phyloP scores from a whole-genome alignment of 2,797 vertebrate species.

The Microchirus variegatus region DNA sequence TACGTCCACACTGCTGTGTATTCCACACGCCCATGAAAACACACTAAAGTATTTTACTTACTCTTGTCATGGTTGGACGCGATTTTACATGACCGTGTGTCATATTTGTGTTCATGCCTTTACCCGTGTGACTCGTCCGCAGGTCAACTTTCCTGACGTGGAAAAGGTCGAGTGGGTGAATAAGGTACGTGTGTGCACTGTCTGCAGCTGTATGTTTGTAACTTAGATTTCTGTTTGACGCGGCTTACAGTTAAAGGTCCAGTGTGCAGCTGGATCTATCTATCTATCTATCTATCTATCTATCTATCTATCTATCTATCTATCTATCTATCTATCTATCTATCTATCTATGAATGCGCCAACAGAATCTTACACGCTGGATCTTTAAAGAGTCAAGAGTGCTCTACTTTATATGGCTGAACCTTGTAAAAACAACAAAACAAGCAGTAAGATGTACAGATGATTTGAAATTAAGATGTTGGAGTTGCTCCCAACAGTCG shows the following conservation, averaged over 20 bases:
- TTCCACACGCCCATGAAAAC: background rate
- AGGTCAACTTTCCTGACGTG: slow-evolving; percentile 93
- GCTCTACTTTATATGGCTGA: background rate
- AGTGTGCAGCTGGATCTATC: too few species aligned
- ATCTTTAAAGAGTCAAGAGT: background rate
- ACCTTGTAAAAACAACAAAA: too few species aligned
- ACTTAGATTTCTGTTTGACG: background rate
- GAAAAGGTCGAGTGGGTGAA: slow-evolving; percentile 95
- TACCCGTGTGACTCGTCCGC: slow-evolving; percentile 42
- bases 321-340: too few species aligned
- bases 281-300: too few species aligned
- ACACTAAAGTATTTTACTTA: background rate
- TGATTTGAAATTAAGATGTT: background rate
- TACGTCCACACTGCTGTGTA: too few species aligned
- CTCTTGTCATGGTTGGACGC: background rate
- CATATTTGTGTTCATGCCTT: slow-evolving; percentile 33
- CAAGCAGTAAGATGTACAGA: background rate
- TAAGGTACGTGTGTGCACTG: slow-evolving; percentile 84
- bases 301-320: too few species aligned
- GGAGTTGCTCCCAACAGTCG: background rate
- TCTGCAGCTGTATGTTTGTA: background rate
- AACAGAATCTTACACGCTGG: too few species aligned
- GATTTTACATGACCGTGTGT: slow-evolving; percentile 22
- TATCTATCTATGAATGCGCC: too few species aligned
- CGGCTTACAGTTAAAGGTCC: background rate